These are phyloP conservation scores for Malacoctenus gilli DNA, from an alignment of 2,797 vertebrate species.

Conservation along the genomic window DNA sequence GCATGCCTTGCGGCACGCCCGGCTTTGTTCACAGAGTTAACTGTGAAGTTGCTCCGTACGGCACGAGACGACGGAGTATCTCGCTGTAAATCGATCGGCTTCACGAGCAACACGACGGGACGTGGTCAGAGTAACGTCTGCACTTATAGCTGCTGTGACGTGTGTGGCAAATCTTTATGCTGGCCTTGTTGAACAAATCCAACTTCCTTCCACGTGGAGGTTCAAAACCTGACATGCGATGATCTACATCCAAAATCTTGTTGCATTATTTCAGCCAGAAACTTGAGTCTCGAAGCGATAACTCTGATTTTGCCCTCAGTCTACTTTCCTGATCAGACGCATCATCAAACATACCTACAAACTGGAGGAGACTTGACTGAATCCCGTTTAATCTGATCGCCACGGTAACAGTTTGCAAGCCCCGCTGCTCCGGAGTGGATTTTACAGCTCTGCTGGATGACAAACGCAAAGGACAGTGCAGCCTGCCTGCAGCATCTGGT, in stretches of 20 bases:
- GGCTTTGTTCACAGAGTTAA: constrained; percentile 72
- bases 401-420: constrained; percentile 45
- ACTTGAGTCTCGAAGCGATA: no score
- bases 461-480: constrained; percentile 48
- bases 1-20: constrained; percentile 64
- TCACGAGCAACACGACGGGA: constrained; percentile 11
- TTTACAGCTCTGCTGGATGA: constrained; percentile 36
- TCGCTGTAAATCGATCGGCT: constrained; percentile 12
- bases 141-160: constrained; percentile 18
- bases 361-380: constrained; percentile 45
- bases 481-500: constrained; percentile 77
- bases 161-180: constrained; percentile 21
- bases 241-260: constrained; percentile 36
- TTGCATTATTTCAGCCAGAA: constrained; percentile 44
- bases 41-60: constrained; percentile 66
- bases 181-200: constrained; percentile 3
- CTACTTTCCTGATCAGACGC: constrained; percentile 33
- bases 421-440: constrained; percentile 40
- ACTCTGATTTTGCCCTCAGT: constrained; percentile 11
- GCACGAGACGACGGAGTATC: constrained; percentile 17
- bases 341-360: constrained; percentile 57
- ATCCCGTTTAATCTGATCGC: constrained; percentile 52
- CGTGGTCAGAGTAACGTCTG: constrained; percentile 14
- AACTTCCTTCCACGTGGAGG: constrained; percentile 13
- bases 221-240: constrained; percentile 16